A percentile compares a stretch with the other conserved stretches of the same genome.
Conservation (phyloP, 1,140 invertebrate genomes). For the Eupeodes corollae region DNA sequence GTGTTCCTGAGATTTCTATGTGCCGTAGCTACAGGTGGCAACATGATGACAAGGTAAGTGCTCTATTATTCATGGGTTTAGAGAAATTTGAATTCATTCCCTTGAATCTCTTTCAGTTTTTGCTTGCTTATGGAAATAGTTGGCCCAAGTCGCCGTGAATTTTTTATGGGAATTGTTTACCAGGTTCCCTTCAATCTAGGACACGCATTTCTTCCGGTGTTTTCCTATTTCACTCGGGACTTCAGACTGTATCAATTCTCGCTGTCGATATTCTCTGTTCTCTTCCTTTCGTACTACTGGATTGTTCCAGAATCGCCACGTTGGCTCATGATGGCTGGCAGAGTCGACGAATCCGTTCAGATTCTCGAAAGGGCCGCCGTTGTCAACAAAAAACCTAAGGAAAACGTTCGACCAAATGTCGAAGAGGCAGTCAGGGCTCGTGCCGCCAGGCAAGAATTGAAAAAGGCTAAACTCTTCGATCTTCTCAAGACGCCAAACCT, state of each 20-base stretch:
- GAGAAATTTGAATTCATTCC: too few relatives aligned
- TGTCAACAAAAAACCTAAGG: conserved; percentile 42
- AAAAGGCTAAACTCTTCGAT: conserved; percentile 50
- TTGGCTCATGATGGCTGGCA: conserved; percentile 63
- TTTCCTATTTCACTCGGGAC: conserved; percentile 52
- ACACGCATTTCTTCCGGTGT: conserved; percentile 46
- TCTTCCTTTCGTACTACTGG: conserved; percentile 62
- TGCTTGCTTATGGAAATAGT: conserved; percentile 67
- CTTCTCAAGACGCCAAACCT: conserved; percentile 61
- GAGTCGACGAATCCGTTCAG: conserved; percentile 51
- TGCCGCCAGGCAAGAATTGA: conserved; percentile 27
- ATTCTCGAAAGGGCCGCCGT: conserved; percentile 58
- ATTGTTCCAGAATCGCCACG: conserved; percentile 72
- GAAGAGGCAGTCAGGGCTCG: conserved; percentile 27
- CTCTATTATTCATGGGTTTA: not conserved
- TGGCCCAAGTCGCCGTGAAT: conserved; percentile 53
- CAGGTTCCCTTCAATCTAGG: conserved; percentile 60
- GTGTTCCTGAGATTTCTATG: conserved; percentile 55
- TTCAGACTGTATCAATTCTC: conserved; percentile 65
- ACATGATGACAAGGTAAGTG: conserved; percentile 54
- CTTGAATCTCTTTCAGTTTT: conserved; percentile 39
- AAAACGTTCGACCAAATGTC: conserved; percentile 41
- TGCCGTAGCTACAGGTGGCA: conserved; percentile 60
- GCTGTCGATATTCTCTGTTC: conserved; percentile 57
- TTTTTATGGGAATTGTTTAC: conserved; percentile 52